A percentile compares a stretch with the other conserved stretches of the same genome.
These are phyloP conservation scores for Phylloscopus trochilus DNA, from an alignment of 2,113 vertebrate species.

Conservation along the genomic window DNA sequence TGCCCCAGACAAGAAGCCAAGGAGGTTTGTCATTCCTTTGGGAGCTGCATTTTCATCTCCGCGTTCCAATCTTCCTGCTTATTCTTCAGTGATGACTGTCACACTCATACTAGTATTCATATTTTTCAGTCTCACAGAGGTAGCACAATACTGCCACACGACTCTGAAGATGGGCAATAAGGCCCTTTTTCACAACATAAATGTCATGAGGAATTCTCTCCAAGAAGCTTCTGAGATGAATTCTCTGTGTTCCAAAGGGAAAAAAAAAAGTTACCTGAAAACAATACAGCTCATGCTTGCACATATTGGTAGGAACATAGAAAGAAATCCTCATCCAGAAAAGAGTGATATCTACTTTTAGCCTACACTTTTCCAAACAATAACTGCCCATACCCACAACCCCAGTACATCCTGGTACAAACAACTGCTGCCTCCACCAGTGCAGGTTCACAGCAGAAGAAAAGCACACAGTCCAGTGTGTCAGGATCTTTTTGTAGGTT, in stretches of 20 bases:
- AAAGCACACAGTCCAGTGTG: neutral
- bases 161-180: neutral
- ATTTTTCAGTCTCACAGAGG: neutral
- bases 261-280: neutral
- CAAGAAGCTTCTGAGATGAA: neutral
- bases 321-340: neutral
- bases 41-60: neutral
- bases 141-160: neutral
- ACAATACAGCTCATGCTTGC: neutral
- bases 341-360: neutral
- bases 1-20: neutral
- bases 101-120: neutral
- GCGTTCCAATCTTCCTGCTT: neutral
- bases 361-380: neutral
- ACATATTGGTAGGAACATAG: neutral
- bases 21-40: neutral
- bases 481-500: neutral
- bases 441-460: neutral
- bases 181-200: neutral
- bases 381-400: neutral
- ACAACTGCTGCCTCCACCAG: neutral
- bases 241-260: neutral
- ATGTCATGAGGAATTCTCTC: neutral
- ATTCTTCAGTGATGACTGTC: neutral
- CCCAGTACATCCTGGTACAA: neutral